phyloP scores from a whole-genome alignment of 2,888 invertebrate genomes.

The Danaus chrysippus region DNA sequence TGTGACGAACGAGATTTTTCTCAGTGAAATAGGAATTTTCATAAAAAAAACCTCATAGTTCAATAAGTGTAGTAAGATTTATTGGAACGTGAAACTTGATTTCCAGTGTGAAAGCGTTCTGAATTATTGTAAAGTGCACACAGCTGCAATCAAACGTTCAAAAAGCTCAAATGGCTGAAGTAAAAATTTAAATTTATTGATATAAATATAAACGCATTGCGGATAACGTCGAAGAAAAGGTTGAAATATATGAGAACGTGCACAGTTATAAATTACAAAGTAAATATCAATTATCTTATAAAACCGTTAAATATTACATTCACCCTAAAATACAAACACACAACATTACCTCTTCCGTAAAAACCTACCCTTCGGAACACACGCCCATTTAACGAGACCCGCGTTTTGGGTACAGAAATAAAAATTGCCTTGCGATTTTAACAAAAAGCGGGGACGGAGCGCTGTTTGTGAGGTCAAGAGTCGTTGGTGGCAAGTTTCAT shows the following conservation, averaged over 20 bases:
- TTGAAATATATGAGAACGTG: not conserved
- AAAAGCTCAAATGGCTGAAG: not conserved
- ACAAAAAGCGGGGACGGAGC: slow-evolving; percentile 19
- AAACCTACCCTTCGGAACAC: slow-evolving; percentile 47
- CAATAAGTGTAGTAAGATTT: slow-evolving; percentile 8
- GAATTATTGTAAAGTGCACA: slow-evolving; percentile 27
- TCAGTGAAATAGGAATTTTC: too few relatives aligned
- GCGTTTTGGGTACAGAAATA: slow-evolving; percentile 30
- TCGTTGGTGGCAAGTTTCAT: slow-evolving; percentile 46
- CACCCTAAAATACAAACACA: slow-evolving; percentile 15
- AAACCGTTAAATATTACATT: not conserved
- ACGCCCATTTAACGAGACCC: slow-evolving; percentile 41
- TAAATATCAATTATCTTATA: not conserved
- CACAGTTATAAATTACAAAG: too few relatives aligned
- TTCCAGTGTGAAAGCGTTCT: slow-evolving; percentile 17
- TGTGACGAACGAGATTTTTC: not conserved
- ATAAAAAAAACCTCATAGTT: not conserved
- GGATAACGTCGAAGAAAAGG: not conserved
- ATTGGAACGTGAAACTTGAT: slow-evolving; percentile 20
- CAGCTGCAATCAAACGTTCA: not conserved
- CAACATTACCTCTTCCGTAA: slow-evolving; percentile 45
- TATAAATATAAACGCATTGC: not conserved
- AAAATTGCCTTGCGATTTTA: slow-evolving; percentile 10
- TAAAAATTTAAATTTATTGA: not conserved
- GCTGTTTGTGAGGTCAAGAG: slow-evolving; percentile 40